Percentiles rank a stretch among this genome's conserved stretches.
phyloP scores from a whole-genome alignment of 1,140 invertebrate species.

The Drosophila mauritiana region DNA sequence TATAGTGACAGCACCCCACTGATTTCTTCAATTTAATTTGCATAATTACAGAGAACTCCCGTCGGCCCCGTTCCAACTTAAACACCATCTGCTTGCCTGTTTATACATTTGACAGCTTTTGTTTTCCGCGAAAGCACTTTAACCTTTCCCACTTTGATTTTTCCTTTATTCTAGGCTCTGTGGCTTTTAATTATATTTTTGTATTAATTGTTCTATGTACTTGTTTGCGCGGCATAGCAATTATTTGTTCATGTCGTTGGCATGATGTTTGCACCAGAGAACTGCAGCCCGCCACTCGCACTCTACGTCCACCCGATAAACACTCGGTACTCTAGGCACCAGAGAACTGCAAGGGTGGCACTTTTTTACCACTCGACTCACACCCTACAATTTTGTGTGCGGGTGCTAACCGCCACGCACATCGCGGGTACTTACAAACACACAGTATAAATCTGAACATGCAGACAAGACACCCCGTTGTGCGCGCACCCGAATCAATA shows the following conservation, averaged over 20 bases:
- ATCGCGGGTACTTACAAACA: no score
- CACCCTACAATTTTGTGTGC: no score
- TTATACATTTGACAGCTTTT: slow-evolving; percentile 59
- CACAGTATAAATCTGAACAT: no score
- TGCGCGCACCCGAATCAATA: no score
- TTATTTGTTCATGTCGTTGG: slow-evolving; percentile 36
- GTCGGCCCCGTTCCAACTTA: background rate
- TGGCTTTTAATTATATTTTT: slow-evolving; percentile 57
- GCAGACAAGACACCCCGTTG: no score
- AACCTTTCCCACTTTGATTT: slow-evolving; percentile 30
- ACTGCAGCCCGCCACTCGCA: no score
- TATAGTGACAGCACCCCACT: background rate
- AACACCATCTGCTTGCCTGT: slow-evolving; percentile 12
- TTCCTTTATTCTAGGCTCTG: slow-evolving; percentile 20
- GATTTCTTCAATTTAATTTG: slow-evolving; percentile 60
- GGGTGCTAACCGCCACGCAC: no score
- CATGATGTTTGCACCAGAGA: slow-evolving; percentile 35
- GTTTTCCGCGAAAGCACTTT: slow-evolving; percentile 31
- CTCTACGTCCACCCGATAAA: no score
- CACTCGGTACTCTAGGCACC: no score
- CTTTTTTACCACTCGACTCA: no score
- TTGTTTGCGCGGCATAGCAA: slow-evolving; percentile 27
- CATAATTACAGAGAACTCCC: slow-evolving; percentile 59
- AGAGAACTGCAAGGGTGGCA: no score
- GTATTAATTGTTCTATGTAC: slow-evolving; percentile 17